Base-by-base conservation (phyloP, 37 sponge, comb jelly and placozoan genomes). In the Amphimedon queenslandica region DNA sequence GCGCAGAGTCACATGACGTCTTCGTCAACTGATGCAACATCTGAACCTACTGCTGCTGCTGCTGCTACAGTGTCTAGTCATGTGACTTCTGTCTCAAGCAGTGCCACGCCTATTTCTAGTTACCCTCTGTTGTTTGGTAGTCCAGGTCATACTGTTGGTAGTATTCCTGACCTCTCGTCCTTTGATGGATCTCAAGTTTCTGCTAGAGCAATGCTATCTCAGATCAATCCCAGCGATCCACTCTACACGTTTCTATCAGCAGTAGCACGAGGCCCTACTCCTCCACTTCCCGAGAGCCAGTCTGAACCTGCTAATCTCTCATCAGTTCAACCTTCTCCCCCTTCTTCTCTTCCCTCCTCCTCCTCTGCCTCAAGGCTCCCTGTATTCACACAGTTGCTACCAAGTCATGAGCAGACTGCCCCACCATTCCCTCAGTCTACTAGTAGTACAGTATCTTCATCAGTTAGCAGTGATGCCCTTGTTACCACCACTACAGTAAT, bases 201-300 rank as follows among this genome's bases (percentile, higher is more conserved):
- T 18, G 93, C 93, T 18, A 40, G 65, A 28, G 76, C 84, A 16
- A 67, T 71, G 0, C 78, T 92, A 27, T 76, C 77, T 25, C 53
- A 40, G 27, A 81, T 79, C 11, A 63, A 80, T 37, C 80, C 82
- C 30, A 32, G 67, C 25, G 85, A 92, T 63, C 88, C 88, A 10
- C 75, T 92, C 47, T 84, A 92, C 79, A 87, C 82, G 1, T 92
- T 88, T 70, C 67, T 87, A 34, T 88, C 88, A 20, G 93, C 93
- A 4, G 71, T 92, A 37, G 92, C 78, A 27, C 77, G 92, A 39
- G 78, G 77, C 25, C 82, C 82, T 0, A 65, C 88, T 37, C 88
- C 93, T 1, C 85, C 93, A 25, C 60, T 76, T 58, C 57, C 77
- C 10, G 66, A 67, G 24, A 31, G 13, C 29, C 13, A 10, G 10